Percentiles rank a stretch among this genome's conserved stretches.
Evolutionary conservation across 1,140 invertebrate genomes (phyloP).

Genomic region (Drosophila ogumai): DNA sequence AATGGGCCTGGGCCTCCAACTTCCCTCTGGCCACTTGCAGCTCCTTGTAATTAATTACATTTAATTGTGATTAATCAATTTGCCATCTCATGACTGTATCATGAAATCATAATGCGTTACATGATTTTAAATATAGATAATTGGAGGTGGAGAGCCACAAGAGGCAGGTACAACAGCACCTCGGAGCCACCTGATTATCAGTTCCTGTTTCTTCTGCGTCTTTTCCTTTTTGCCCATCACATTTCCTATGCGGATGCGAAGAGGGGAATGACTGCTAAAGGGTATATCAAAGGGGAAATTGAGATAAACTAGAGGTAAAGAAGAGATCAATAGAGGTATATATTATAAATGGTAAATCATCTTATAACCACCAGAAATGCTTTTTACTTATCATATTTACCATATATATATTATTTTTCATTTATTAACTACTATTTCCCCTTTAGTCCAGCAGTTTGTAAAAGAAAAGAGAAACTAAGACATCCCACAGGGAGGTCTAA

Average conservation of each 20-base stretch:
- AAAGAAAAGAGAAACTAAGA: background rate
- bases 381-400: background rate
- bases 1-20: constrained; percentile 33
- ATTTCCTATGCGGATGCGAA: constrained; percentile 38
- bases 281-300: constrained; percentile 12
- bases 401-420: background rate
- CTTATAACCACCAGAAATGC: background rate
- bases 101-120: constrained; percentile 54
- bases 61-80: constrained; percentile 71
- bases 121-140: constrained; percentile 57
- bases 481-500: background rate
- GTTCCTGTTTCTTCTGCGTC: constrained; percentile 37
- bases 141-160: constrained; percentile 24
- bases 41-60: constrained; percentile 61
- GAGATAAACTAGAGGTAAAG: background rate
- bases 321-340: background rate
- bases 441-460: background rate
- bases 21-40: constrained; percentile 13
- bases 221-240: constrained; percentile 1
- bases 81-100: constrained; percentile 47
- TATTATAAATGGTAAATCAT: background rate
- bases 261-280: constrained; percentile 32
- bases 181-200: constrained; percentile 15
- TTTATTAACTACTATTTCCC: background rate
- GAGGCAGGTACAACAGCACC: background rate